phyloP scores from a whole-genome alignment of 1,140 invertebrate genomes.

The Sycobia sp. region DNA sequence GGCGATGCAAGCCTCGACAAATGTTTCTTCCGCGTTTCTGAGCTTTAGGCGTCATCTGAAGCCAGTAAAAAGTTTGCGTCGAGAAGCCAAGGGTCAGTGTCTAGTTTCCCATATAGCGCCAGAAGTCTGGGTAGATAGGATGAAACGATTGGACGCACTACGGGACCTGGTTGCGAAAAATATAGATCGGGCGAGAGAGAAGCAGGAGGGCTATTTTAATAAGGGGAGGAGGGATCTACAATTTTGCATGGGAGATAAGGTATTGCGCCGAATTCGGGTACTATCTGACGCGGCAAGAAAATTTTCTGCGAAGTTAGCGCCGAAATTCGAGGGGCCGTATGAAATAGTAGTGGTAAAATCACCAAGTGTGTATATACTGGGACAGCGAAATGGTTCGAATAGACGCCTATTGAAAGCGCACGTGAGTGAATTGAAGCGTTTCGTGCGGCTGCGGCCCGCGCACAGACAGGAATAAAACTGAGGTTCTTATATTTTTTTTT shows the following conservation, averaged over 20 bases:
- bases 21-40: conserved; percentile 14
- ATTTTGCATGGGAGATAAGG: background rate
- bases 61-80: background rate
- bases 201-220: background rate
- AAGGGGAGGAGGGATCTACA: background rate
- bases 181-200: background rate
- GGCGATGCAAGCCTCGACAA: background rate
- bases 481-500: too few relatives aligned
- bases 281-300: conserved; percentile 18
- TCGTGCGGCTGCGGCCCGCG: too few relatives aligned
- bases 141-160: conserved; percentile 16
- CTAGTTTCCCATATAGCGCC: background rate
- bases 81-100: background rate
- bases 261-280: background rate
- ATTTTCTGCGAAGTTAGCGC: conserved; percentile 21
- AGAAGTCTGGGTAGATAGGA: background rate
- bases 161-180: background rate
- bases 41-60: conserved; percentile 14
- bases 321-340: conserved; percentile 32
- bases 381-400: too few relatives aligned
- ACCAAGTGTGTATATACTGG: too few relatives aligned
- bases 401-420: too few relatives aligned
- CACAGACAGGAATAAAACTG: too few relatives aligned
- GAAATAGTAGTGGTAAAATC: background rate
- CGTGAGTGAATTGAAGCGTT: too few relatives aligned